A percentile compares a stretch with the other conserved stretches of the same genome.
Evolutionary conservation across 2,797 vertebrate species (phyloP).

Genomic region (Acrocephalus scirpaceus): DNA sequence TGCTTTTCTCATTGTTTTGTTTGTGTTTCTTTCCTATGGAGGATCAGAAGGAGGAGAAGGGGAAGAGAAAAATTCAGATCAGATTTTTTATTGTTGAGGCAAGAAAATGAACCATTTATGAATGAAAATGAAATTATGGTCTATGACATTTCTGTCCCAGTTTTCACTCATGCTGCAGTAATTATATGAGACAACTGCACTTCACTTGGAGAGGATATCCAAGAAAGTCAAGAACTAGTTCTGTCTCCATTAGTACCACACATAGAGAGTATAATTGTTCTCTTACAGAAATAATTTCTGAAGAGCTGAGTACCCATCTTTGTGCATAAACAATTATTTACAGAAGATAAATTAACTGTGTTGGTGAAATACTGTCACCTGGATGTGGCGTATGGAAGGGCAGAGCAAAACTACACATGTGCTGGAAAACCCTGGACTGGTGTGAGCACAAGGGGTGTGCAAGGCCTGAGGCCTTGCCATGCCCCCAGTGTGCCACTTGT

Average conservation of each 20-base stretch:
- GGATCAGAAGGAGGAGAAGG: background rate
- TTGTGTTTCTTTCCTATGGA: background rate
- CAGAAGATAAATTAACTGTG: background rate
- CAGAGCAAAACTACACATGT: rapidly evolving
- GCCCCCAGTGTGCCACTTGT: background rate
- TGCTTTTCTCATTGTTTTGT: background rate
- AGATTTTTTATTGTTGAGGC: background rate
- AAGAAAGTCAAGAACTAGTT: background rate
- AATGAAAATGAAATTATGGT: rapidly evolving
- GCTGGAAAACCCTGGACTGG: background rate
- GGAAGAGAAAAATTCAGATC: background rate
- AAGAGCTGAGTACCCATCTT: background rate
- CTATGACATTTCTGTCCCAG: background rate
- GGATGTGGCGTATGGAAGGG: rapidly evolving
- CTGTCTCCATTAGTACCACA: background rate
- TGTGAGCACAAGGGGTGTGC: rapidly evolving
- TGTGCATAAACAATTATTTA: background rate
- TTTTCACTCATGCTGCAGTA: background rate
- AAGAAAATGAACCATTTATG: background rate
- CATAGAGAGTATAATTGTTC: background rate
- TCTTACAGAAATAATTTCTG: background rate
- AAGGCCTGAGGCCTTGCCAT: background rate
- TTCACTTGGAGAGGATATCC: background rate
- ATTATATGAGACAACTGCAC: background rate
- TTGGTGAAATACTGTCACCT: background rate